These are phyloP conservation scores for Melanotaenia maccullochi DNA, from an alignment of 2,797 vertebrate genomes.

Conservation along the genomic window DNA sequence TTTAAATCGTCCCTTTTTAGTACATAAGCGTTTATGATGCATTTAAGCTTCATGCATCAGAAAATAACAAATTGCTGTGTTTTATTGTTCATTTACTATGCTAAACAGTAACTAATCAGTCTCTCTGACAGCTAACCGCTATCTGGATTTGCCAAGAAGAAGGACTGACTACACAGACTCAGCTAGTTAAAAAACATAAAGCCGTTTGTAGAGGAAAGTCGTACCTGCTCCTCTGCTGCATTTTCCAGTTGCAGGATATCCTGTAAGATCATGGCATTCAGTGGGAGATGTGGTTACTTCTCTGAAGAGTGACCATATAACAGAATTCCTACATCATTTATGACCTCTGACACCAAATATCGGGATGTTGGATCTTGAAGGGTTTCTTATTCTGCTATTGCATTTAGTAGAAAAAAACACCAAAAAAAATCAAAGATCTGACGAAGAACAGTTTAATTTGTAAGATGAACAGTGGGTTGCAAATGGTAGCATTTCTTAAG, in stretches of 20 bases:
- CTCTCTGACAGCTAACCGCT: no score
- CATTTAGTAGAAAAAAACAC: not conserved
- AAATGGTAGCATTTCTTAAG: no score
- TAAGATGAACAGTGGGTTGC: no score
- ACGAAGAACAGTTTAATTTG: no score
- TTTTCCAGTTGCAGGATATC: not conserved
- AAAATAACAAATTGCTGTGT: no score
- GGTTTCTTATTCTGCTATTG: not conserved
- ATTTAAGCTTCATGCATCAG: no score
- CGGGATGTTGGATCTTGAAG: not conserved
- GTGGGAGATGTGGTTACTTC: not conserved
- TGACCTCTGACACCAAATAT: not conserved
- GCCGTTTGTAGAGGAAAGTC: not conserved
- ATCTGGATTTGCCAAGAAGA: not conserved
- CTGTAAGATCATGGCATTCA: not conserved
- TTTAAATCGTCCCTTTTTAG: no score
- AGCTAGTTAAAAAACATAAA: not conserved
- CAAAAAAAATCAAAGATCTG: not conserved
- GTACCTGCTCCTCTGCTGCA: not conserved
- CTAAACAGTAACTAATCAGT: not conserved
- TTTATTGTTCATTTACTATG: not conserved
- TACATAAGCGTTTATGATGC: no score
- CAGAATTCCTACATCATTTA: not conserved
- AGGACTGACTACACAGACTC: not conserved
- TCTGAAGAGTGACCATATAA: not conserved